phyloP scores from a whole-genome alignment of 2,797 vertebrate species.

The Sebastes oblongus region DNA sequence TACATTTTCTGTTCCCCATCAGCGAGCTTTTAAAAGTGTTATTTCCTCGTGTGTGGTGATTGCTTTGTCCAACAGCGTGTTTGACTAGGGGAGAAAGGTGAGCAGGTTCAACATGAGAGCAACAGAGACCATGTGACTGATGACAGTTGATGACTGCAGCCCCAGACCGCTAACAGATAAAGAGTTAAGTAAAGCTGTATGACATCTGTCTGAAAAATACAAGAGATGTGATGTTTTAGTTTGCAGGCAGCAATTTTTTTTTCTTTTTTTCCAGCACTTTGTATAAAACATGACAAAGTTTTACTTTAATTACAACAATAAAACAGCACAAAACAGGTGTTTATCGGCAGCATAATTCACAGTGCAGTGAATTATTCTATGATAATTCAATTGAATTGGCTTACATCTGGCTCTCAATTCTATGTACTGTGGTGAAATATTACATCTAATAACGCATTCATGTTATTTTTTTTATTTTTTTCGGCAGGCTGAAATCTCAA shows the following conservation, averaged over 20 bases:
- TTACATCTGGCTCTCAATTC: background rate
- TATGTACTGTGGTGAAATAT: background rate
- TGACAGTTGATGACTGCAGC: constrained; percentile 7
- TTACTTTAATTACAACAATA: background rate
- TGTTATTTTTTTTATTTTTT: background rate
- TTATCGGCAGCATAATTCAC: background rate
- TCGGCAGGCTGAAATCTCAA: background rate
- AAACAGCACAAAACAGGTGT: background rate
- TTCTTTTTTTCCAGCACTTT: background rate
- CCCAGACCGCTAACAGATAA: background rate
- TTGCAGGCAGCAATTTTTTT: background rate
- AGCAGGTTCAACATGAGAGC: constrained; percentile 4
- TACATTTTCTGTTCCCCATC: background rate
- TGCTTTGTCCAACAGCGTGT: background rate
- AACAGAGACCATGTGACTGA: constrained; percentile 2
- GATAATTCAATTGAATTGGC: background rate
- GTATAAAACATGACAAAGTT: background rate
- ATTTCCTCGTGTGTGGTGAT: background rate
- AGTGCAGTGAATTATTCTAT: background rate
- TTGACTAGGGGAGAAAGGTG: background rate
- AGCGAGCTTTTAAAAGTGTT: background rate
- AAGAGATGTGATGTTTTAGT: background rate
- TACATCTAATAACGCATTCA: background rate
- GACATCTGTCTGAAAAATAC: constrained; percentile 8
- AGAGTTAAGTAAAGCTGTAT: background rate